Evolutionary conservation across 2,888 invertebrate genomes (phyloP), one percentile per base, ranked within the genome.

Genomic region (Criorhina ranunculi): DNA sequence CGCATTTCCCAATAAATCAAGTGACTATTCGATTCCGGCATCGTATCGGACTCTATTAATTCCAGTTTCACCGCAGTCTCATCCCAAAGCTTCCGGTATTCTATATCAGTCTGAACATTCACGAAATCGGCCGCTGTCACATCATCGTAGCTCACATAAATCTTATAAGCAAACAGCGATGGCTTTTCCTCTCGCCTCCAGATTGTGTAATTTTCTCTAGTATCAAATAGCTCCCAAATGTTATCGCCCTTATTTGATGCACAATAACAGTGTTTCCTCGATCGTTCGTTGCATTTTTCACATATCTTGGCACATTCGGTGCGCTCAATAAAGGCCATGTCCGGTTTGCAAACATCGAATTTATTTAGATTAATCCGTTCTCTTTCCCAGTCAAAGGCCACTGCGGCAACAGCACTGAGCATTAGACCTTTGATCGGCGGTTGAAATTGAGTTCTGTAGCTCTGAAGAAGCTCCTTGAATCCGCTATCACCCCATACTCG

Each of bases 1-100:
- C 95, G 92, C 92, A 97, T 96, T 92, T 97, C 97, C 97, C 97
- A 97, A 88, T 97, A 97, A 75, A 97, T 92, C 42, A 97, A 93
- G 82, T 96, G 95, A 88, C 95, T 95, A 87, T 95, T 94, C 0
- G 92, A 90, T 0, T 93, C 89, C 0, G 93, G 93, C 62, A 91
- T 89, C 0, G 94, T 94, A 89, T 95, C 94, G 5, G 93, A 91
- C 87, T 96, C 96, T 7, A 96, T 93, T 5, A 96, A 92, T 64
- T 95, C 93, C 37, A 97, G 92, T 31, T 94, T 92, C 0, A 95
- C 94, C 0, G 96, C 96, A 0, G 96, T 96, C 0, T 93, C 92
- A 91, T 97, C 97, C 97, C 97, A 97, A 67, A 94, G 92, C 60
- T 94, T 94, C 9, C 97, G 93, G 91, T 96, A 97, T 19, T 94